phyloP scores from a whole-genome alignment of 2,113 vertebrate species.

The Panthera uncia region DNA sequence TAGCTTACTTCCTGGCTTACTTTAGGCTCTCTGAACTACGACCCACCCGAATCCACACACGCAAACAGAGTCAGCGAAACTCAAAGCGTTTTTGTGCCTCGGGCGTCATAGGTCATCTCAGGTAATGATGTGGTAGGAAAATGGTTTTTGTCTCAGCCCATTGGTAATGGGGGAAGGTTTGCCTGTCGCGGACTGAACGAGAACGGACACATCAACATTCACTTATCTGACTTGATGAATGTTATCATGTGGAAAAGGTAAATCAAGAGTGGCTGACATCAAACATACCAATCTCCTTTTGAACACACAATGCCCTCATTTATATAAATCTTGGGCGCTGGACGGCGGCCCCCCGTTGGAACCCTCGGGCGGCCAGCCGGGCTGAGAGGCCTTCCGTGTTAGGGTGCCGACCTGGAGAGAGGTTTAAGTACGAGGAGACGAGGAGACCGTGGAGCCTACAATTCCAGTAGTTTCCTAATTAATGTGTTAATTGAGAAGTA shows the following conservation, averaged over 20 bases:
- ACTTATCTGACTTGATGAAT: conserved; percentile 83
- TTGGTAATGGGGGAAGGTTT: conserved; percentile 79
- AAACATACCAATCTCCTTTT: conserved; percentile 82
- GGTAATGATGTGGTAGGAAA: conserved; percentile 71
- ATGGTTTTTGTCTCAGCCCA: conserved; percentile 70
- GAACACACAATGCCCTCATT: conserved; percentile 82
- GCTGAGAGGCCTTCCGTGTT: conserved; percentile 74
- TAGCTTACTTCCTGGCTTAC: not conserved
- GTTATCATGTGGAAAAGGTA: conserved; percentile 84
- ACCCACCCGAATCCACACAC: conserved; percentile 31
- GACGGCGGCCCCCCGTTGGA: conserved; percentile 65
- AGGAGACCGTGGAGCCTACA: not conserved
- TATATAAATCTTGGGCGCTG: conserved; percentile 83
- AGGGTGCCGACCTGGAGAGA: conserved; percentile 27
- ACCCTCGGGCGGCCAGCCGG: conserved; percentile 16
- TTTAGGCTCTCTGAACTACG: conserved; percentile 55
- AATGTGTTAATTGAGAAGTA: conserved; percentile 28
- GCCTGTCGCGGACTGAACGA: conserved; percentile 80
- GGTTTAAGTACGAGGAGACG: not conserved
- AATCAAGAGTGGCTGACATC: conserved; percentile 84
- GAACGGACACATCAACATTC: conserved; percentile 77
- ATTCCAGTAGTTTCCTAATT: conserved; percentile 35
- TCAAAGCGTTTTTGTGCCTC: not conserved
- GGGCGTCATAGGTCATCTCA: conserved; percentile 60
- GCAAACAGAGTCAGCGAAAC: conserved; percentile 41